A percentile compares a stretch with the other conserved stretches of the same genome.
phyloP scores from a whole-genome alignment of 1,140 invertebrate genomes.

The Pachyrhynchus sulphureomaculatus region DNA sequence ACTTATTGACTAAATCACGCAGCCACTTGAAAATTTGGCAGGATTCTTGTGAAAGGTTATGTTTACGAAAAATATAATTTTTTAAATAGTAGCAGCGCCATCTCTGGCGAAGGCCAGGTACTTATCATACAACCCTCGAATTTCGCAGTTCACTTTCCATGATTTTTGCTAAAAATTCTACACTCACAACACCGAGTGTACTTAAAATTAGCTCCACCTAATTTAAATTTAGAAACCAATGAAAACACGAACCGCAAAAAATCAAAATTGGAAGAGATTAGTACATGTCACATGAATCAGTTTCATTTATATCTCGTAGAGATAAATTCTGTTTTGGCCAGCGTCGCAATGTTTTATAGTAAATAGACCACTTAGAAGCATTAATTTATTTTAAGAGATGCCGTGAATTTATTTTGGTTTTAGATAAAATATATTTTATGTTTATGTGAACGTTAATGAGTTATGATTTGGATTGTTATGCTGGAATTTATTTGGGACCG shows the following conservation, averaged over 20 bases:
- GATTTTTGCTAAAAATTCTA: too few relatives aligned
- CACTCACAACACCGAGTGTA: not conserved
- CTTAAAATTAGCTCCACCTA: not conserved
- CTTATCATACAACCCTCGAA: too few relatives aligned
- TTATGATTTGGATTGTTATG: too few relatives aligned
- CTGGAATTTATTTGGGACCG: too few relatives aligned
- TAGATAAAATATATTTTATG: not conserved
- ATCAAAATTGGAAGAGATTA: conserved; percentile 8
- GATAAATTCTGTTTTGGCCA: conserved; percentile 23
- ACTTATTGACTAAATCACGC: too few relatives aligned
- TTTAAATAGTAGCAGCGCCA: too few relatives aligned
- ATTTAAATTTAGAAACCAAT: conserved; percentile 5
- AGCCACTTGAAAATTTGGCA: too few relatives aligned
- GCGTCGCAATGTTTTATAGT: conserved; percentile 14
- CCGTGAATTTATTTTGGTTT: conserved; percentile 3
- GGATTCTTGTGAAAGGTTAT: too few relatives aligned
- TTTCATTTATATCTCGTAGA: conserved; percentile 14
- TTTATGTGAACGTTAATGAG: not conserved
- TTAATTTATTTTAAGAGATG: conserved; percentile 15
- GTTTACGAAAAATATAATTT: too few relatives aligned
- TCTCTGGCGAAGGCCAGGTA: too few relatives aligned
- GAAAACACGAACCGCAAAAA: not conserved
- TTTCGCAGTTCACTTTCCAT: too few relatives aligned
- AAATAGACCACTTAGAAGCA: conserved; percentile 19
- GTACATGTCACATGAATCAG: conserved; percentile 15